Evolutionary conservation across 2,888 invertebrate species (phyloP).

Genomic region (Meteorus cinctellus): DNA sequence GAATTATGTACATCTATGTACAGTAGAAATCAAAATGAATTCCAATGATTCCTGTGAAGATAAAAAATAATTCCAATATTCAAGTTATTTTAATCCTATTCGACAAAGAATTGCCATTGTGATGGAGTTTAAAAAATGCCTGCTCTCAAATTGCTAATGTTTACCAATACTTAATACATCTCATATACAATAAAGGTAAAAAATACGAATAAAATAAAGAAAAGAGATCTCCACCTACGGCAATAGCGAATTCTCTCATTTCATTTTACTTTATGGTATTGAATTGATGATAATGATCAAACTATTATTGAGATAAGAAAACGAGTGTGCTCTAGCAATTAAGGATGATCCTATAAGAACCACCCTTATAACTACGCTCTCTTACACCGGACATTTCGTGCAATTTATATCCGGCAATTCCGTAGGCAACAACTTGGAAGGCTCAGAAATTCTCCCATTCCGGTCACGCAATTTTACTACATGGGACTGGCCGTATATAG

Average conservation of each 20-base stretch:
- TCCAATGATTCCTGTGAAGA: no score
- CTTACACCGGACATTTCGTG: constrained; percentile 9
- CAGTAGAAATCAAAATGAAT: no score
- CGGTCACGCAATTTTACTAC: constrained; percentile 25
- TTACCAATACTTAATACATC: no score
- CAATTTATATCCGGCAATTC: constrained; percentile 7
- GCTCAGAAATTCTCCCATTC: constrained; percentile 17
- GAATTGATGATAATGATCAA: background rate
- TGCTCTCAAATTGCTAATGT: no score
- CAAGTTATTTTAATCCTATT: no score
- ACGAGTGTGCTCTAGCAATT: constrained; percentile 5
- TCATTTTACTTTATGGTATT: background rate
- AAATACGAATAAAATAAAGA: no score
- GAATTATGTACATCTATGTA: no score
- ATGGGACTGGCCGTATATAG: background rate
- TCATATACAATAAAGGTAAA: no score
- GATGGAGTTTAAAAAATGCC: no score
- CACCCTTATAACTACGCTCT: background rate
- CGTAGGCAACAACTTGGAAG: constrained; percentile 21
- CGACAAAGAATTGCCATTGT: no score
- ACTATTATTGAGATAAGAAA: constrained; percentile 1
- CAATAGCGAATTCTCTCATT: background rate
- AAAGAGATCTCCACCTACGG: no score
- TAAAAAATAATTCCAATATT: no score
- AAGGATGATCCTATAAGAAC: constrained; percentile 10